These are phyloP conservation scores for Pseudomyrmex gracilis DNA, from an alignment of 1,140 invertebrate genomes.

Conservation along the genomic window DNA sequence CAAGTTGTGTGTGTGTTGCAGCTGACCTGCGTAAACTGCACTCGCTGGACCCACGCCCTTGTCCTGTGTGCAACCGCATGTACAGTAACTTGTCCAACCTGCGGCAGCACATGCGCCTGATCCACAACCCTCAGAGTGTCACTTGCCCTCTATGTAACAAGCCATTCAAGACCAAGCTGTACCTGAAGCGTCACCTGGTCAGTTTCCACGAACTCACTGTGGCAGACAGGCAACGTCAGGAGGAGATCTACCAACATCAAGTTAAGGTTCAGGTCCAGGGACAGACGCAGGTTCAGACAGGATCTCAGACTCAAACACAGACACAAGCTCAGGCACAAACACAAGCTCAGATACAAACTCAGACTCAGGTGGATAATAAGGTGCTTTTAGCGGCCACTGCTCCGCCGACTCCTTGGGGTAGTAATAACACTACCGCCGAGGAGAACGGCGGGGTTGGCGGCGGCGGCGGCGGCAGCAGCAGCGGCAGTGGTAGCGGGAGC, in stretches of 20 bases:
- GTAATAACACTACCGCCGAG: constrained; percentile 33
- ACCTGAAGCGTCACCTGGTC: constrained; percentile 89
- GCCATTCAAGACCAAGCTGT: constrained; percentile 92
- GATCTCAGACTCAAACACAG: constrained; percentile 72
- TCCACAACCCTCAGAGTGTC: constrained; percentile 92
- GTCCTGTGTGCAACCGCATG: constrained; percentile 91
- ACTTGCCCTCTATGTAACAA: constrained; percentile 90
- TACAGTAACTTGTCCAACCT: constrained; percentile 93
- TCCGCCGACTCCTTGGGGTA: constrained; percentile 41
- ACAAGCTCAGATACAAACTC: constrained; percentile 62
- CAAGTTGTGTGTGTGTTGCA: constrained; percentile 87
- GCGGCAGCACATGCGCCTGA: constrained; percentile 92
- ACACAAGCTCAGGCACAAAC: constrained; percentile 67
- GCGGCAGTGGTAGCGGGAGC: constrained; percentile 40
- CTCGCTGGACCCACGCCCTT: constrained; percentile 89
- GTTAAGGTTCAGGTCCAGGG: constrained; percentile 73
- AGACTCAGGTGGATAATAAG: constrained; percentile 70
- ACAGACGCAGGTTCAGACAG: constrained; percentile 66
- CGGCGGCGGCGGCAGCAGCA: background rate
- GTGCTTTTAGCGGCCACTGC: constrained; percentile 59
- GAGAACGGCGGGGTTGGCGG: constrained; percentile 47
- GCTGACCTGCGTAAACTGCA: constrained; percentile 88
- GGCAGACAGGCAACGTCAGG: constrained; percentile 82
- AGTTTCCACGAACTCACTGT: constrained; percentile 87
- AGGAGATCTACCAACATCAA: constrained; percentile 84